Conservation (phyloP, 2,113 vertebrate species). For the Furnarius figulus region DNA sequence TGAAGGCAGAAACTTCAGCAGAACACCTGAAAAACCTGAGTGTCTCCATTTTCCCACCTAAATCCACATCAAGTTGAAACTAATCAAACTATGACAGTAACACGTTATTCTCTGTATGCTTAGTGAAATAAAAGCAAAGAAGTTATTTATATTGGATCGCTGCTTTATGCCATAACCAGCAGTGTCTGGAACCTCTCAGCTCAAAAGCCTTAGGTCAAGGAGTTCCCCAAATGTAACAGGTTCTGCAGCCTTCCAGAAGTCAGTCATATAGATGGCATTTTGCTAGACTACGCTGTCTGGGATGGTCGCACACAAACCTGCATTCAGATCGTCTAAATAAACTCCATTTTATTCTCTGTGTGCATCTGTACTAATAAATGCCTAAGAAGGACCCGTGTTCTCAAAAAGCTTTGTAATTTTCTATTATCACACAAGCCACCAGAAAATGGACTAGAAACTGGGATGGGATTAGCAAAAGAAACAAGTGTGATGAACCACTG, state of each 20-base stretch:
- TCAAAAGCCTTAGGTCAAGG: neutral
- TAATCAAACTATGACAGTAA: neutral
- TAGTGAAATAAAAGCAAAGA: neutral
- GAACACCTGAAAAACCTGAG: neutral
- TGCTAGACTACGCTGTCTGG: neutral
- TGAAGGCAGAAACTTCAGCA: neutral
- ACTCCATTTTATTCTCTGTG: neutral
- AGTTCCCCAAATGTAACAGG: no score
- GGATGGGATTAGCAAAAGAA: neutral
- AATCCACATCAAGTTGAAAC: neutral
- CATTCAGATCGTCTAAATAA: neutral
- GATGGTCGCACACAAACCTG: neutral
- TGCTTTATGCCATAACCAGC: neutral
- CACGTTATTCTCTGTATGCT: neutral
- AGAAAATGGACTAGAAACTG: neutral
- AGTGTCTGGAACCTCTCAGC: neutral
- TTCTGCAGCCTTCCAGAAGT: neutral
- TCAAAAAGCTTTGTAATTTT: neutral
- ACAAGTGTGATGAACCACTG: rapidly evolving
- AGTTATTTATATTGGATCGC: neutral
- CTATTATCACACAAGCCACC: neutral
- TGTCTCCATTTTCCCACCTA: neutral
- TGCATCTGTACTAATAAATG: neutral
- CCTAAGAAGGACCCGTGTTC: neutral
- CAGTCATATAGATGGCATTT: neutral